Conservation (phyloP, 2,113 vertebrate genomes). For the Heliornis fulica region DNA sequence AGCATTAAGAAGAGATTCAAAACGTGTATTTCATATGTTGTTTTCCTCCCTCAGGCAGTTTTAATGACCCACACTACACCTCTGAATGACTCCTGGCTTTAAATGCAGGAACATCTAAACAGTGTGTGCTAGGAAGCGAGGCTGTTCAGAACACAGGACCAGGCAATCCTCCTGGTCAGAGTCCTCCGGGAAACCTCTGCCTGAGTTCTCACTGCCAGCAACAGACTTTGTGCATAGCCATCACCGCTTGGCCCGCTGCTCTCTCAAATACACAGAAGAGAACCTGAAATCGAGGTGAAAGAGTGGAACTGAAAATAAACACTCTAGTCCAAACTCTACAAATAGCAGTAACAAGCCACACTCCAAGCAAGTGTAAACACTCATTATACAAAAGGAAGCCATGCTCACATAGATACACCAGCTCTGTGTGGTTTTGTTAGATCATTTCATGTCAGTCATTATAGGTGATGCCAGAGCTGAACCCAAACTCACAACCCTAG, state of each 20-base stretch:
- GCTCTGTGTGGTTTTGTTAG: not conserved
- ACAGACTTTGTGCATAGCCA: not conserved
- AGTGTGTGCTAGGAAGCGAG: fast-evolving
- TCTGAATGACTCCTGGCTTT: not conserved
- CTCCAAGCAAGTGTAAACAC: not conserved
- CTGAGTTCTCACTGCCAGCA: not conserved
- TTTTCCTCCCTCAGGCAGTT: not conserved
- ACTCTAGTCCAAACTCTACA: not conserved
- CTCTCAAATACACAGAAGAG: fast-evolving
- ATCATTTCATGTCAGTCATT: not conserved
- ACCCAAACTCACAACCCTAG: not conserved
- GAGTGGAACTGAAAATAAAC: not conserved
- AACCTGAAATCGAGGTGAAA: not conserved
- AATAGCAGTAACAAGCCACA: not conserved
- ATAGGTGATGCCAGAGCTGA: not conserved
- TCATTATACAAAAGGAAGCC: not conserved
- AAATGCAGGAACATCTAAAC: not conserved
- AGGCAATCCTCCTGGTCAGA: no score
- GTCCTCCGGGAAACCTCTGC: not conserved
- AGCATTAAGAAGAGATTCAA: not conserved
- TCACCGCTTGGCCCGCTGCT: fast-evolving
- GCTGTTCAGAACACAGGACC: not conserved
- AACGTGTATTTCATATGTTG: fast-evolving
- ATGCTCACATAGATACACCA: not conserved
- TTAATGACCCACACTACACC: not conserved